Conservation (phyloP, 2,113 vertebrate genomes). For the Phylloscopus whistleri region DNA sequence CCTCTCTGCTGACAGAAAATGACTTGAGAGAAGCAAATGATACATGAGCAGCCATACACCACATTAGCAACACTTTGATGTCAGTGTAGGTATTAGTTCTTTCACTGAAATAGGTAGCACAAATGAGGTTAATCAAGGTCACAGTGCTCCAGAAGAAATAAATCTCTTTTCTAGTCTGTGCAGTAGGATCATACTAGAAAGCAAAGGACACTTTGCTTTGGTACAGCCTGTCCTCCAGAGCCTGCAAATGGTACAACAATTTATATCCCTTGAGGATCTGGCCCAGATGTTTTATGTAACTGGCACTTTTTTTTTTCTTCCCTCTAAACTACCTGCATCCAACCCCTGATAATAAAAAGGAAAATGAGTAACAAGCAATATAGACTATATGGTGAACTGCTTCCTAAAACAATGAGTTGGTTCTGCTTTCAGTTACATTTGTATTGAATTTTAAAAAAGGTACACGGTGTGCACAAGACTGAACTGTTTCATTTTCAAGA, state of each 20-base stretch:
- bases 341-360: not conserved
- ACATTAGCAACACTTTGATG: not conserved
- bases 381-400: not conserved
- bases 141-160: not conserved
- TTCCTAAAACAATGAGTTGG: not conserved
- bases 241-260: not conserved
- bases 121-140: slow-evolving; percentile 5
- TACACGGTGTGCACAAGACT: not conserved
- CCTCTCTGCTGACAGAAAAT: not conserved
- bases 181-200: not conserved
- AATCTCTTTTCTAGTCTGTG: not conserved
- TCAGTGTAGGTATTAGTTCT: not conserved
- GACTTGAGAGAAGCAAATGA: slow-evolving; percentile 8
- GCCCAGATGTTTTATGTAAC: not conserved
- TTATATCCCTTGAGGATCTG: not conserved
- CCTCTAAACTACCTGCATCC: not conserved
- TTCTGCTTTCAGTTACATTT: not conserved
- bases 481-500: not conserved
- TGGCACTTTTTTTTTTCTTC: not conserved
- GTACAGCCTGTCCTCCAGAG: not conserved
- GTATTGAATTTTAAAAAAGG: not conserved
- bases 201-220: slow-evolving; percentile 6
- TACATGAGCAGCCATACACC: not conserved
- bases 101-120: not conserved
- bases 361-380: not conserved